Conservation (phyloP, 2,113 vertebrate genomes). For the Herpailurus yagouaroundi region DNA sequence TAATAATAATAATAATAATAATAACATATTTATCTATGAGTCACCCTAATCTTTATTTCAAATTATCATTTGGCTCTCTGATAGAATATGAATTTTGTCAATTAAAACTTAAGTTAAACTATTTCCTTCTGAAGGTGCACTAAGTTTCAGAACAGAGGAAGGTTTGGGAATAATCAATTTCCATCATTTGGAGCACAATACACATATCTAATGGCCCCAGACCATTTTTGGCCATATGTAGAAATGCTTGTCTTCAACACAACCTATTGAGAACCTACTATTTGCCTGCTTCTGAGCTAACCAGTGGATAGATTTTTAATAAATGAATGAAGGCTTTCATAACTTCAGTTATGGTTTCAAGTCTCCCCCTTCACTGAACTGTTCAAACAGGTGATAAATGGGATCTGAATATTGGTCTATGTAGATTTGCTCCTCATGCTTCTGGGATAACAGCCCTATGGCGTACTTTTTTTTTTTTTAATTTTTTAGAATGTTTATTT, state of each 20-base stretch:
- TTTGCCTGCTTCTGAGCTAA: background rate
- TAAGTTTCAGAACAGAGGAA: too few relatives aligned
- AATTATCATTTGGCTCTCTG: background rate
- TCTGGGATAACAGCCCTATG: background rate
- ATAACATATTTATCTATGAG: background rate
- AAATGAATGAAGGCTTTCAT: background rate
- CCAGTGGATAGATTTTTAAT: background rate
- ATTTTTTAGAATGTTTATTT: too few relatives aligned
- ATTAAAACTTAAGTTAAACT: background rate
- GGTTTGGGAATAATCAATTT: background rate
- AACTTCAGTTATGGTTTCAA: background rate
- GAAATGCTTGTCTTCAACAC: background rate
- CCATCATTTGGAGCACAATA: background rate
- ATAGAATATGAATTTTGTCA: background rate
- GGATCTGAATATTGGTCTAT: background rate
- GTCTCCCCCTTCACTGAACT: background rate
- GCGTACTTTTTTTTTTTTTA: background rate
- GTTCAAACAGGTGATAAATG: background rate
- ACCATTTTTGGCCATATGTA: background rate
- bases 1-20: background rate
- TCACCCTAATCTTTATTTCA: background rate
- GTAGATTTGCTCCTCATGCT: background rate
- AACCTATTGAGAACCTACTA: background rate
- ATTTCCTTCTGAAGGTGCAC: background rate
- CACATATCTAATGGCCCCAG: background rate